Evolutionary conservation across 2,113 vertebrate species (phyloP).

Genomic region (Peromyscus polionotus): DNA sequence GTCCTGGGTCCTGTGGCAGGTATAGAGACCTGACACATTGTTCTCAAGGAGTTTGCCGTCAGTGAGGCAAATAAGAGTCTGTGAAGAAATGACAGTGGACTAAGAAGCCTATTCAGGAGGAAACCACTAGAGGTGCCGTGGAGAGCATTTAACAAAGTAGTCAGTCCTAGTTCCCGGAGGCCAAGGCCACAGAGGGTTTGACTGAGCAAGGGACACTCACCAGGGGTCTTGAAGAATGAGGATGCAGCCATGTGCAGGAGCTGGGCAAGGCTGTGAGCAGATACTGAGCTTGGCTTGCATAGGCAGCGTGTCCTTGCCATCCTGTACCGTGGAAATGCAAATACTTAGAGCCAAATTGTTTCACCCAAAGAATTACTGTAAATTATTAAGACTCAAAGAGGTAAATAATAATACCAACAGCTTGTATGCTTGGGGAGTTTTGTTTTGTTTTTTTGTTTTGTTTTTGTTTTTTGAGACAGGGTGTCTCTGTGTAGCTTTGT

Average conservation of each 20-base stretch:
- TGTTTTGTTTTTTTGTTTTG: no score
- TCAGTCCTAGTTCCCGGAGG: neutral
- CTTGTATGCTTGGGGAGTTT: neutral
- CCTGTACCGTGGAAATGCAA: neutral
- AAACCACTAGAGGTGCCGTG: no score
- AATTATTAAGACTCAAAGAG: conserved; percentile 34
- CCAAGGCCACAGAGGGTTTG: neutral
- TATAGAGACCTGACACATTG: neutral
- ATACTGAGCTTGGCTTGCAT: neutral
- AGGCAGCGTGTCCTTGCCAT: neutral
- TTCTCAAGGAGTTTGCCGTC: neutral
- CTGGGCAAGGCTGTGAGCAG: neutral
- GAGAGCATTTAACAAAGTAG: neutral
- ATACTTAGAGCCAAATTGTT: neutral
- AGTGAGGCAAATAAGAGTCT: neutral
- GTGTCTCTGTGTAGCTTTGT: no score
- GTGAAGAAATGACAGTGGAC: neutral
- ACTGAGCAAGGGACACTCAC: neutral
- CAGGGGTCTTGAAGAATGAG: neutral
- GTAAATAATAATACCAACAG: neutral
- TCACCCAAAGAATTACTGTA: neutral
- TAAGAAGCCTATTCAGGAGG: neutral
- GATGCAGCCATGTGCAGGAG: neutral
- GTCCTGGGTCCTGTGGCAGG: neutral
- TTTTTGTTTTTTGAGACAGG: no score